These are phyloP conservation scores for Asteroscopus sphinx DNA, from an alignment of 2,888 invertebrate genomes.

Conservation along the genomic window DNA sequence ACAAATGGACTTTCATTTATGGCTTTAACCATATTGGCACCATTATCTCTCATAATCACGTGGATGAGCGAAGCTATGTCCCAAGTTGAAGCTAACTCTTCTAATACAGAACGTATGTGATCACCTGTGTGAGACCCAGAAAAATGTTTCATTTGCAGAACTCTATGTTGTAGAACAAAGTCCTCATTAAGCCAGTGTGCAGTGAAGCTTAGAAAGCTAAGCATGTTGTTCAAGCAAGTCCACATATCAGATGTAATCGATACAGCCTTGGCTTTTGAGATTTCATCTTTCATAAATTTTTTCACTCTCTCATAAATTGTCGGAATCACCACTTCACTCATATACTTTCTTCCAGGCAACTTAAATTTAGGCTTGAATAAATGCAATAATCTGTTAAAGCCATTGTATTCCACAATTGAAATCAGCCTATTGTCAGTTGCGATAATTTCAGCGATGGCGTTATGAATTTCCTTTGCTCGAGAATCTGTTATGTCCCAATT, in stretches of 20 bases:
- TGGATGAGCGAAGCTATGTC: conserved; percentile 25
- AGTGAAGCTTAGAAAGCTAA: conserved; percentile 29
- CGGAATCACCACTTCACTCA: too few species aligned
- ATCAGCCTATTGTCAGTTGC: too few species aligned
- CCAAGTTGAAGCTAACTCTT: conserved; percentile 11
- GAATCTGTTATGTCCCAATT: too few species aligned
- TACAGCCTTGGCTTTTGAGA: conserved; percentile 7
- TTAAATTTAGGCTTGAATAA: too few species aligned
- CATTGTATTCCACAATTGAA: too few species aligned
- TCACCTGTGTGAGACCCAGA: conserved; percentile 23
- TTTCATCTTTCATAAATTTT: background rate
- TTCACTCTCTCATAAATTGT: background rate
- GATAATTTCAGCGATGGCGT: too few species aligned
- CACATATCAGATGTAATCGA: conserved; percentile 21
- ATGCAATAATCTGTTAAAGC: too few species aligned
- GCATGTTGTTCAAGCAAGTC: conserved; percentile 24
- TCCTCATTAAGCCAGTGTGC: conserved; percentile 33
- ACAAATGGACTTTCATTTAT: conserved; percentile 27
- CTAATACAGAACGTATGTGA: conserved; percentile 24
- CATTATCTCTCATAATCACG: conserved; percentile 30
- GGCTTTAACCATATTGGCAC: conserved; percentile 32
- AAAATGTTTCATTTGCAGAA: conserved; percentile 30
- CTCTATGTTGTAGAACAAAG: conserved; percentile 22
- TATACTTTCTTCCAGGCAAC: too few species aligned
- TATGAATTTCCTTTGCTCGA: too few species aligned